Base-by-base conservation (phyloP, 2,888 invertebrate species). In the Torymus tubicola region DNA sequence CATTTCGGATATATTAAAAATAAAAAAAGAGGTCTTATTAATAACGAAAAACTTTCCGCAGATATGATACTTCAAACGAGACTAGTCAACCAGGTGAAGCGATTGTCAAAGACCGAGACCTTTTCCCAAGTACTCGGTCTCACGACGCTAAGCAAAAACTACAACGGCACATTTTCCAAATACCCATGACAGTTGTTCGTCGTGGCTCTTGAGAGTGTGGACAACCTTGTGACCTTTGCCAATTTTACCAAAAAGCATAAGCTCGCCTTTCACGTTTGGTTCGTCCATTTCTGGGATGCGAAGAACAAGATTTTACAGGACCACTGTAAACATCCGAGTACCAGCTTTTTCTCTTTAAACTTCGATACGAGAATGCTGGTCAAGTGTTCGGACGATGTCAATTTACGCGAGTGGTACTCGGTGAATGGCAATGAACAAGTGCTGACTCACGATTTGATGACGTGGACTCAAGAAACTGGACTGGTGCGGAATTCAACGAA, bases 201-300 rank as follows among this genome's bases (percentile, higher is more conserved):
- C 14, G 16, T 86, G 4, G 77, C 87, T 2, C 64, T 80, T 10
- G 80, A 83, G 0, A 55, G 18, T 3, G 78, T 84, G 5, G 82
- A 81, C 3, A 57, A 78, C 58, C 57, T 87, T 14, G 42, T 31
- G 0, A 76, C 82, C 24, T 88, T 89, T 12, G 67, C 73, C 0
- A 73, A 67, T 3, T 78, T 79, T 8, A 86, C 86, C 3, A 74
- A 50, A 16, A 21, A 68, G 2, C 81, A 85, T 21, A 24, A 72
- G 12, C 82, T 86, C n/a, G 84, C 85, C 1, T 83, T 81, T 11
- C 84, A 86, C 55, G 68, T 85, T 2, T 89, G 89, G 89, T 65
- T 89, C 3, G 61, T 89, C 16, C 73, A 88, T 18, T 88, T 89
- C 52, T 76, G 65, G 52, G 61, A 42, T 0, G n/a, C n/a, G 4